These are phyloP conservation scores for Zaprionus gabonicus DNA, from an alignment of 1,140 invertebrate genomes.

Conservation along the genomic window DNA sequence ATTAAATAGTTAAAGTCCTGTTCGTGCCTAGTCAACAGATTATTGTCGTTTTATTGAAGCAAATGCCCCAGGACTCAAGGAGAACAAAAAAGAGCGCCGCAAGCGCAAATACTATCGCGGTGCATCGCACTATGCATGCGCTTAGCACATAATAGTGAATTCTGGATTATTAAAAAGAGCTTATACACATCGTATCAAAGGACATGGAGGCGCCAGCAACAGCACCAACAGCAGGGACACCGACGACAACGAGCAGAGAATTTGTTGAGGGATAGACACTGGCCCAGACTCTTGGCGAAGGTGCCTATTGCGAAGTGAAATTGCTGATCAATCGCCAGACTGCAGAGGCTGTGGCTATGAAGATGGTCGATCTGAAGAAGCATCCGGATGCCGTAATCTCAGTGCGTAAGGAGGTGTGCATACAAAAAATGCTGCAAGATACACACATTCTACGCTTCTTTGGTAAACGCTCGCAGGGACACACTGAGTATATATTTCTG, in stretches of 20 bases:
- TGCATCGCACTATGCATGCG: background rate
- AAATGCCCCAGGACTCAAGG: background rate
- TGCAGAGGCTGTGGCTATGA: conserved; percentile 95
- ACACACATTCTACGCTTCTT: conserved; percentile 95
- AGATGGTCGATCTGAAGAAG: conserved; percentile 92
- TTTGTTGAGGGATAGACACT: conserved; percentile 98
- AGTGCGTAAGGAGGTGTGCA: conserved; percentile 92
- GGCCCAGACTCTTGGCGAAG: conserved; percentile 96
- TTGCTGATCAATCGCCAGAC: conserved; percentile 93
- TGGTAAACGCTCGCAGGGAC: conserved; percentile 91
- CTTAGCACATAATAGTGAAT: background rate
- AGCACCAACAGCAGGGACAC: conserved; percentile 10
- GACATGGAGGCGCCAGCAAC: conserved; percentile 56
- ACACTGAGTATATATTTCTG: conserved; percentile 96
- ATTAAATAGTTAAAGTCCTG: conserved; percentile 1
- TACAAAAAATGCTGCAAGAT: conserved; percentile 94
- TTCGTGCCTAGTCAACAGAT: background rate
- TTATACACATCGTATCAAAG: conserved; percentile 6
- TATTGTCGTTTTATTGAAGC: background rate
- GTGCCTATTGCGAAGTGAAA: conserved; percentile 98
- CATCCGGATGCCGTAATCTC: conserved; percentile 88
- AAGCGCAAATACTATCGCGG: conserved; percentile 19
- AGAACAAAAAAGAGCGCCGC: conserved; percentile 38
- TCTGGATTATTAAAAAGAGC: conserved; percentile 58
- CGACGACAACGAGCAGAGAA: conserved; percentile 84